phyloP scores from a whole-genome alignment of 2,113 vertebrate genomes.

The Xyrauchen texanus region DNA sequence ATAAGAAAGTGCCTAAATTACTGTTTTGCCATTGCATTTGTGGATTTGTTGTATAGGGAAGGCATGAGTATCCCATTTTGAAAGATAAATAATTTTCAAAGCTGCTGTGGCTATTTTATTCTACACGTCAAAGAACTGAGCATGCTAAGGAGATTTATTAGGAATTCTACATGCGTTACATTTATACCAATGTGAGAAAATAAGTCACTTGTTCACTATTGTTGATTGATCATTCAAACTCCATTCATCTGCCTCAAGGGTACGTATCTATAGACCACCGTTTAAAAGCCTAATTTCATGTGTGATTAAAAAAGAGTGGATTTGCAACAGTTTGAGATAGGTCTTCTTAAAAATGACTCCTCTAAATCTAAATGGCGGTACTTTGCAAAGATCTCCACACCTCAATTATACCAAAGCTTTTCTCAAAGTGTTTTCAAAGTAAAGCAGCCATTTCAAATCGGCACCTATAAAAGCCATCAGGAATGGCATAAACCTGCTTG shows the following conservation, averaged over 20 bases:
- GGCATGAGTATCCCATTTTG: not conserved
- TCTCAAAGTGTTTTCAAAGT: constrained; percentile 35
- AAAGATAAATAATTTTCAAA: no score
- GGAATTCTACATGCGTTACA: not conserved
- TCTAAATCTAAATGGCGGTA: constrained; percentile 9
- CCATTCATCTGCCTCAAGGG: not conserved
- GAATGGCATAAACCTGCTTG: constrained; percentile 12
- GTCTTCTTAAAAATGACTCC: constrained; percentile 14
- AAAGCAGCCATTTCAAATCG: constrained; percentile 27
- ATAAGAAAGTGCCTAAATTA: no score
- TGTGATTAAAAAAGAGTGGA: constrained; percentile 34
- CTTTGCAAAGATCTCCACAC: constrained; percentile 24
- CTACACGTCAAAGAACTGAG: no score
- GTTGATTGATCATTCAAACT: constrained; percentile 7
- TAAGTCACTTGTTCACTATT: not conserved
- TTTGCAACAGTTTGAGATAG: constrained; percentile 25
- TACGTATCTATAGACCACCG: not conserved
- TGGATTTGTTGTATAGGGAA: not conserved
- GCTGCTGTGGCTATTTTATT: no score
- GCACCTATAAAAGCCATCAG: constrained; percentile 33
- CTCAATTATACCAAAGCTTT: constrained; percentile 32
- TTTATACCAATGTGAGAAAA: not conserved
- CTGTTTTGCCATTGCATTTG: not conserved
- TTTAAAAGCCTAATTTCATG: constrained; percentile 19
- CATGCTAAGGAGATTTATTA: not conserved